A percentile compares a stretch with the other conserved stretches of the same genome.
These are phyloP conservation scores for Haliclona indistincta DNA, from an alignment of 37 sponge, comb jelly and placozoan species.

Conservation along the genomic window DNA sequence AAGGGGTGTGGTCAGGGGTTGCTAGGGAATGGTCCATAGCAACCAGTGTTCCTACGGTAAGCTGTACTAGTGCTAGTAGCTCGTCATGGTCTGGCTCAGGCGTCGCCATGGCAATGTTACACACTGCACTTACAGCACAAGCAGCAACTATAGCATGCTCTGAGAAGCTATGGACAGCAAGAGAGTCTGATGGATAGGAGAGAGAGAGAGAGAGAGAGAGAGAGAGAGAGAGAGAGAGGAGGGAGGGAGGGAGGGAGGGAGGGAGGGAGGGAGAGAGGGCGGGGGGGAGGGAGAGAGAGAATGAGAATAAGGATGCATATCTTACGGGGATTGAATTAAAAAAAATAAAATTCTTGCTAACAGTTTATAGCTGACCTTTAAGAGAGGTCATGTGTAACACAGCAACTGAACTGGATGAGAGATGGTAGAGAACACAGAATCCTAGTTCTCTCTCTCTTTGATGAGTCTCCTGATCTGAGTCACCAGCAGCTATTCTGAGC, in stretches of 20 bases:
- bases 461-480: neutral
- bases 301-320: too few relatives aligned
- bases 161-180: slow-evolving; percentile 29
- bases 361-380: slow-evolving; percentile 19
- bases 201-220: slow-evolving; percentile 9
- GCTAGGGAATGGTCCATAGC: too few relatives aligned
- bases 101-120: slow-evolving; percentile 38
- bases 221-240: slow-evolving; percentile 3
- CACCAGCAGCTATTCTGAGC: too few relatives aligned
- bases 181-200: neutral
- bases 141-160: slow-evolving; percentile 21
- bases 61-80: neutral
- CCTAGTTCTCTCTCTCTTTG: slow-evolving; percentile 28
- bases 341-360: too few relatives aligned
- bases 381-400: slow-evolving; percentile 52
- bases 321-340: too few relatives aligned
- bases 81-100: neutral
- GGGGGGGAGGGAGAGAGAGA: neutral
- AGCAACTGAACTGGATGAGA: slow-evolving; percentile 56
- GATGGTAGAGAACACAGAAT: slow-evolving; percentile 11
- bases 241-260: neutral
- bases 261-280: neutral
- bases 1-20: too few relatives aligned
- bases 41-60: neutral
- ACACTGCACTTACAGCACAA: slow-evolving; percentile 31